Percentiles rank a stretch among this genome's conserved stretches.
Evolutionary conservation across 2,888 invertebrate genomes (phyloP).

Genomic region (Agrochola lychnidis): DNA sequence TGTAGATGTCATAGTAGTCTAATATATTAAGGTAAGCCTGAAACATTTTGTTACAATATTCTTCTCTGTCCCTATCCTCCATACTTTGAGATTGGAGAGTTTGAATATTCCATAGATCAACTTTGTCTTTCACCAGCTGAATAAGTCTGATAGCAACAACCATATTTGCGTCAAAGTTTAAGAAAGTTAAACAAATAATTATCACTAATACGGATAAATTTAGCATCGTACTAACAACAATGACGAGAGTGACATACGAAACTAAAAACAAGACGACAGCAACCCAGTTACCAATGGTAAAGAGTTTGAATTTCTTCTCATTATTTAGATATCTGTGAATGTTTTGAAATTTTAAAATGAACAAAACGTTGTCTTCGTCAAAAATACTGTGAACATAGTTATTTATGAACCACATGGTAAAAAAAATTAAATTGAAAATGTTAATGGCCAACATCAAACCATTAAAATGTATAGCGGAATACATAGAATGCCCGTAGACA

Average conservation of each 20-base stretch:
- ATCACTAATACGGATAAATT: too few species aligned
- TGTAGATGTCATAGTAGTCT: conserved; percentile 30
- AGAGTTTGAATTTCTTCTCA: neutral
- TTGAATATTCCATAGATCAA: conserved; percentile 41
- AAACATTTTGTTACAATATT: conserved; percentile 14
- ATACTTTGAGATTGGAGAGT: neutral
- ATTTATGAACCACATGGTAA: too few species aligned
- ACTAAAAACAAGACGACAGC: neutral
- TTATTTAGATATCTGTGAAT: conserved; percentile 9
- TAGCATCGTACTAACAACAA: too few species aligned
- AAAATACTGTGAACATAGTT: too few species aligned
- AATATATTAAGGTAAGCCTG: conserved; percentile 32
- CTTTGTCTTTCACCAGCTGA: conserved; percentile 30
- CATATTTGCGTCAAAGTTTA: conserved; percentile 9
- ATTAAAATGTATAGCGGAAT: too few species aligned
- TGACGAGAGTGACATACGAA: neutral
- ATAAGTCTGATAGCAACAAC: conserved; percentile 28
- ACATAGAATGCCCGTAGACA: too few species aligned
- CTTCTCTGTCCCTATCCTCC: neutral
- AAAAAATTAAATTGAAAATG: too few species aligned
- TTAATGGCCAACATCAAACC: neutral
- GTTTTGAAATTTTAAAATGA: conserved; percentile 11
- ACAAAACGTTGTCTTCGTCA: neutral
- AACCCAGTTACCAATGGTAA: conserved; percentile 21
- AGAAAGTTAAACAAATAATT: neutral